phyloP scores from a whole-genome alignment of 2,797 vertebrate genomes.

The Gambelia wislizenii region DNA sequence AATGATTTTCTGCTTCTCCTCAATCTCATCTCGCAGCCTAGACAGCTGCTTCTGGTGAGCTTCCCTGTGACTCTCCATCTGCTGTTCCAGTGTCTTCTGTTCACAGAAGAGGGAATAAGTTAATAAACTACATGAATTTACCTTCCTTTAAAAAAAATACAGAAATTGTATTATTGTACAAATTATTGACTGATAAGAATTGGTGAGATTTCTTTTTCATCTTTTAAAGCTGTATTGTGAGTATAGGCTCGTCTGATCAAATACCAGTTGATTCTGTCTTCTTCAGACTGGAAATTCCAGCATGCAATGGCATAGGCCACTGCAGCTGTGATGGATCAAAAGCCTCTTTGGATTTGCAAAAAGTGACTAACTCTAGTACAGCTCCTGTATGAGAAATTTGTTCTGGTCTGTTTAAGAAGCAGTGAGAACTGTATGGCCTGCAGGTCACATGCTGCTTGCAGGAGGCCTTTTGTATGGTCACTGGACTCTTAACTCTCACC shows the following conservation, averaged over 20 bases:
- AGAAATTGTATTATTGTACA: neutral
- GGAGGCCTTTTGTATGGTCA: too few relatives aligned
- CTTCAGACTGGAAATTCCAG: neutral
- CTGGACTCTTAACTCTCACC: too few relatives aligned
- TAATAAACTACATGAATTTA: neutral
- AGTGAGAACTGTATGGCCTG: too few relatives aligned
- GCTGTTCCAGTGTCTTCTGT: constrained; percentile 92
- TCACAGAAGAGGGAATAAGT: constrained; percentile 3
- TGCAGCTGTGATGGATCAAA: neutral
- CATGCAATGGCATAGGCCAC: neutral
- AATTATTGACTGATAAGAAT: neutral
- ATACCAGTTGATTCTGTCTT: neutral
- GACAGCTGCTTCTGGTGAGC: constrained; percentile 95
- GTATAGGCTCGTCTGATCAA: neutral
- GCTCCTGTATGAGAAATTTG: neutral
- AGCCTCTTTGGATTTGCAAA: neutral
- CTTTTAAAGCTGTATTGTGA: neutral
- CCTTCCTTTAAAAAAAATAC: neutral
- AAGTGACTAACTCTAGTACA: neutral
- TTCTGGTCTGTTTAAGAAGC: neutral
- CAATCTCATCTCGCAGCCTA: constrained; percentile 92
- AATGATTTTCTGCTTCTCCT: constrained; percentile 89
- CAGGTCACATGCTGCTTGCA: too few relatives aligned
- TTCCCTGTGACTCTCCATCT: constrained; percentile 97
- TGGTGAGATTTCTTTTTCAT: neutral